phyloP scores from a whole-genome alignment of 2,113 vertebrate genomes.

The Epinephelus lanceolatus region DNA sequence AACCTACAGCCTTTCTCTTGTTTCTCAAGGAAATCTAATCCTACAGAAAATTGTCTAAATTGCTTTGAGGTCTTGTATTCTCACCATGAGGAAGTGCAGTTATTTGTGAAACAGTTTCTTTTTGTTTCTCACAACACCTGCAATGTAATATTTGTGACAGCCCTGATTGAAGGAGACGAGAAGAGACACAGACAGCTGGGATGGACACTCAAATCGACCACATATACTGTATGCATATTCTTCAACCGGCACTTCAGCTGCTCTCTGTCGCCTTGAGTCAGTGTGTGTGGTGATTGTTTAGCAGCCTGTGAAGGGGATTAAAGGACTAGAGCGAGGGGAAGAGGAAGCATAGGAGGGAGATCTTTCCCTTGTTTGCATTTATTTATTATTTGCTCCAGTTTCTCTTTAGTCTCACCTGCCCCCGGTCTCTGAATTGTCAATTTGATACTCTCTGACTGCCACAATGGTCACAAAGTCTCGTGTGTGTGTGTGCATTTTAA shows the following conservation, averaged over 20 bases:
- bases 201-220: constrained; percentile 3
- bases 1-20: constrained; percentile 27
- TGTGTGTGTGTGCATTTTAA: not conserved
- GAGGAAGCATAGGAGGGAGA: not conserved
- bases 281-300: constrained; percentile 34
- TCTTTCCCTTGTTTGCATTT: constrained; percentile 7
- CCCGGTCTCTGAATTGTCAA: not conserved
- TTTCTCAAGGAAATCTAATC: constrained; percentile 30
- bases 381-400: not conserved
- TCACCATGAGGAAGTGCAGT: constrained; percentile 1
- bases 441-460: constrained; percentile 4
- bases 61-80: constrained; percentile 24
- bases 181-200: constrained; percentile 7
- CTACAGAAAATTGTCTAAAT: constrained; percentile 32
- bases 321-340: constrained; percentile 6
- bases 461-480: not conserved
- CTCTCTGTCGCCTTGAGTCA: constrained; percentile 31
- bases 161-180: constrained; percentile 1
- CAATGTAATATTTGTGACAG: not conserved
- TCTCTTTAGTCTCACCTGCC: constrained; percentile 30
- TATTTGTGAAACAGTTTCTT: constrained; percentile 1
- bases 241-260: constrained; percentile 24
- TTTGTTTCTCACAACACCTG: not conserved
- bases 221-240: constrained; percentile 10
- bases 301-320: constrained; percentile 57